Base-by-base conservation (phyloP, 2,888 invertebrate species). In the Trisateles emortualis region DNA sequence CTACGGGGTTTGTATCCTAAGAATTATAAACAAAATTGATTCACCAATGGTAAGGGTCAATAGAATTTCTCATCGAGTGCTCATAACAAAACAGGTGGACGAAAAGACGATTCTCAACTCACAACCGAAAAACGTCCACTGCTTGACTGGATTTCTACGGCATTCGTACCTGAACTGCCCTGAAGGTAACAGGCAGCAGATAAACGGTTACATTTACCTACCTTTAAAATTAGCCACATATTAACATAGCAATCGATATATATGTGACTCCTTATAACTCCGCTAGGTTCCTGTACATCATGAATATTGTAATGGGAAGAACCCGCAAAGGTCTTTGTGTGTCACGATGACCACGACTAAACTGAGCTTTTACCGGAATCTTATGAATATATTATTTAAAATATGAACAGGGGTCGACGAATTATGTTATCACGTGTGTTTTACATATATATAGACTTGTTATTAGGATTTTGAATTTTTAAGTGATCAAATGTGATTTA, bases 361-460 rank as follows among this genome's bases (percentile, higher is more conserved):
- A 78, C 68, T 70, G 75, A 74, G 76, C 76, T 79, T 76, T 76
- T 74, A 75, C 73, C 69, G 64, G 66, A 75, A 82, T 75, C 81
- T 81, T 81, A 87, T 87, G 86, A 86, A 87, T 87, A 87, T 77
- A 83, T 86, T 84, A 86, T 76, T 67, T 78, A 77, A 78, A 76
- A 78, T 77, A 80, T 76, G 72, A 59, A 61, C 51, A 55, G 52
- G 76, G 74, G 72, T 69, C 68, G 61, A 72, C 69, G 77, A 76
- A 81, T 81, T 79, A 76, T 73, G 74, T 71, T 72, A 61, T 52
- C 64, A 66, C 60, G 64, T 56, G 46, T 60, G 59, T 57, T 68
- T 60, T 68, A 70, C 59, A 61, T 71, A 55, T 68, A 64, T 39
- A 65, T 72, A 46, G 59, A 43, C 13, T 49, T 42, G 30, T 32